A percentile compares a stretch with the other conserved stretches of the same genome.
Evolutionary conservation across 2,797 vertebrate genomes (phyloP).

Genomic region (Phoebastria nigripes): DNA sequence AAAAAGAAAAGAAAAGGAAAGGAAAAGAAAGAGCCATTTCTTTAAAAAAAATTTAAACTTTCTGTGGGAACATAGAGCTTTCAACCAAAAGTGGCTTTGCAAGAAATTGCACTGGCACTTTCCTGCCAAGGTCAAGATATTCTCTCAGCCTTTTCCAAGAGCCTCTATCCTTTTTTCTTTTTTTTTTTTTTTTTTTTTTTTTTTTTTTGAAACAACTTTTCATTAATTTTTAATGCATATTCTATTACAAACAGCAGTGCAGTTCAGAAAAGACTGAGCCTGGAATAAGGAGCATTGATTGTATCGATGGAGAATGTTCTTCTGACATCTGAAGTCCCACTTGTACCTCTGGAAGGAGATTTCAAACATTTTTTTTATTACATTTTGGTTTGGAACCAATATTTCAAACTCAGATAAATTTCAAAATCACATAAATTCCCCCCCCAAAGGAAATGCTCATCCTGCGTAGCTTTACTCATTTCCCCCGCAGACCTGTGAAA

Average conservation of each 20-base stretch:
- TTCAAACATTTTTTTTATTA: neutral
- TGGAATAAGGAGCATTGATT: neutral
- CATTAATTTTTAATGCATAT: constrained; percentile 55
- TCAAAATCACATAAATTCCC: neutral
- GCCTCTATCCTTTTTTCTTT: neutral
- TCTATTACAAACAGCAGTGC: neutral
- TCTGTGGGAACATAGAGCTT: neutral
- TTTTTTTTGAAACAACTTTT: neutral
- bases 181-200: neutral
- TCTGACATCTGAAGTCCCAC: neutral
- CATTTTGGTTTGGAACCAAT: neutral
- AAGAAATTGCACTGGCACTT: neutral
- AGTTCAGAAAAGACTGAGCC: neutral
- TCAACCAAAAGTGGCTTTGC: neutral
- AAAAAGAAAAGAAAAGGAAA: rapidly evolving
- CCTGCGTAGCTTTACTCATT: neutral
- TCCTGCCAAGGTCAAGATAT: neutral
- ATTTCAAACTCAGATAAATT: neutral
- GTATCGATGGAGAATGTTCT: neutral
- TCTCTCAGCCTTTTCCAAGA: neutral
- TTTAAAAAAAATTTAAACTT: neutral
- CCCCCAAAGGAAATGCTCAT: neutral
- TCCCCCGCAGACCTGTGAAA: neutral
- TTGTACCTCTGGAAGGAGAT: neutral
- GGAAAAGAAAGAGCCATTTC: neutral